Evolutionary conservation across 2,113 vertebrate species (phyloP).

Genomic region (Protomyctophum bolini): DNA sequence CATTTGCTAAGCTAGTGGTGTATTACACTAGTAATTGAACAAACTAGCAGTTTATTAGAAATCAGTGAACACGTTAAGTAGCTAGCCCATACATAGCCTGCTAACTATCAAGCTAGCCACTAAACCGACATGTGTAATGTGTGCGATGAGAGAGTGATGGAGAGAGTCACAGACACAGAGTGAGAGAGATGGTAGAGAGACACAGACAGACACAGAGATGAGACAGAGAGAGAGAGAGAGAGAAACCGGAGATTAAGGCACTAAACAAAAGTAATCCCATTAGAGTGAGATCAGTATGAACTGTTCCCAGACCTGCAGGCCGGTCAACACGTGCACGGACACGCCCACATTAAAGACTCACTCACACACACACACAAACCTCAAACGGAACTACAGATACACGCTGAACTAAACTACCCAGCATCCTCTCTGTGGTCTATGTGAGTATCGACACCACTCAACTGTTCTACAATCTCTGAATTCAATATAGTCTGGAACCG

Average conservation of each 20-base stretch:
- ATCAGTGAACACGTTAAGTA: no score
- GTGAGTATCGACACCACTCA: conserved; percentile 30
- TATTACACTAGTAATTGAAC: no score
- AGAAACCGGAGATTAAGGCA: neutral
- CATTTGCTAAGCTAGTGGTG: no score
- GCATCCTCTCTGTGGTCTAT: conserved; percentile 5
- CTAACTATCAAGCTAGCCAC: no score
- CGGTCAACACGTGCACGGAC: neutral
- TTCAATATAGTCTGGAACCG: neutral
- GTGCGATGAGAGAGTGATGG: conserved; percentile 16
- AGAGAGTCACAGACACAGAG: conserved; percentile 13
- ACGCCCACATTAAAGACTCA: neutral
- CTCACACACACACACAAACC: neutral
- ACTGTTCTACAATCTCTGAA: neutral
- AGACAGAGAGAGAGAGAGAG: neutral
- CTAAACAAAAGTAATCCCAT: neutral
- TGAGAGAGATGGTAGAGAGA: neutral
- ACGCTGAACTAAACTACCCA: no score
- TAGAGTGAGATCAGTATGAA: conserved; percentile 34
- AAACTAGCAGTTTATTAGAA: no score
- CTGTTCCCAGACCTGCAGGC: conserved; percentile 28
- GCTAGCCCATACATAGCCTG: no score
- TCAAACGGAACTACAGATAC: no score
- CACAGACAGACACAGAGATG: neutral
- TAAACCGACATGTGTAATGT: no score